Evolutionary conservation across 2,113 vertebrate genomes (phyloP).

Genomic region (Melozone crissalis): DNA sequence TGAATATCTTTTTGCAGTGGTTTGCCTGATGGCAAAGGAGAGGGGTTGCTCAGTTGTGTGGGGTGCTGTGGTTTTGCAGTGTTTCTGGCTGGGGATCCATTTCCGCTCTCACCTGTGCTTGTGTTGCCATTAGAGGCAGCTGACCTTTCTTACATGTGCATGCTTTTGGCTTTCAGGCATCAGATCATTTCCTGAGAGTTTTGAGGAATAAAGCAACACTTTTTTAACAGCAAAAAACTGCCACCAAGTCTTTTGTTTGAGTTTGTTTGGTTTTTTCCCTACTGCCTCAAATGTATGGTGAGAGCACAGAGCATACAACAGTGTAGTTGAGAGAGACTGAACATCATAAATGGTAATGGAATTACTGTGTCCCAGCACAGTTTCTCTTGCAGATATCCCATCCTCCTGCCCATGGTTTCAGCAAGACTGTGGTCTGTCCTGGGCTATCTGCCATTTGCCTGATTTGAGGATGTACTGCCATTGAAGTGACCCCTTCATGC

Average conservation of each 20-base stretch:
- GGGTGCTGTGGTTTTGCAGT: rapidly evolving
- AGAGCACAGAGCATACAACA: background rate
- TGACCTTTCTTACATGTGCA: background rate
- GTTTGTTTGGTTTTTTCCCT: background rate
- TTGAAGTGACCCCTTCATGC: background rate
- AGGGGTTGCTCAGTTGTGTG: background rate
- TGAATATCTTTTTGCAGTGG: background rate
- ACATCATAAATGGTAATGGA: background rate
- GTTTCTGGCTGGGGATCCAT: background rate
- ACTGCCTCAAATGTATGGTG: background rate
- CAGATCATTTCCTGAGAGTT: background rate
- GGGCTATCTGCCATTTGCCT: background rate
- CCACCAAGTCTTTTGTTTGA: background rate
- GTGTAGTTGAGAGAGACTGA: background rate
- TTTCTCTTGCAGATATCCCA: background rate
- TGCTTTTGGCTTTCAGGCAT: background rate
- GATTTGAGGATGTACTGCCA: background rate
- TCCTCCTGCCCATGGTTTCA: background rate
- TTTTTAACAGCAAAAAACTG: background rate
- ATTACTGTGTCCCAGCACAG: background rate
- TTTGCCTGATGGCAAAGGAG: background rate
- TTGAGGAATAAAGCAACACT: background rate
- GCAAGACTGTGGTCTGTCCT: background rate
- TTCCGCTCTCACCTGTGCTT: background rate
- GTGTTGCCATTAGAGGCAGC: background rate